Conservation (phyloP, 2,113 vertebrate species). For the Trichechus manatus region DNA sequence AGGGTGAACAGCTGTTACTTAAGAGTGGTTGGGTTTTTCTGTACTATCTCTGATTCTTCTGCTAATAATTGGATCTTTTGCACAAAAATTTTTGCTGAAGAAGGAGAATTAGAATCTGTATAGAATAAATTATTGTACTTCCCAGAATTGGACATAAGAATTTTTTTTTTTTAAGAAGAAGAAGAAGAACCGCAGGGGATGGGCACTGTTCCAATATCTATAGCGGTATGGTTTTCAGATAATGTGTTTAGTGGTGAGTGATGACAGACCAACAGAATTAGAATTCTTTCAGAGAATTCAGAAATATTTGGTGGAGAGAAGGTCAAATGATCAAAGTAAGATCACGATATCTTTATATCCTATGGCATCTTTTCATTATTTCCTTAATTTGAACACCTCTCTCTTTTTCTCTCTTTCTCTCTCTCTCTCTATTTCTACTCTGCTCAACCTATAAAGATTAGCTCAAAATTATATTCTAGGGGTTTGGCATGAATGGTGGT, state of each 20-base stretch:
- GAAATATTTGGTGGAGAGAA: constrained; percentile 42
- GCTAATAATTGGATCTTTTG: not conserved
- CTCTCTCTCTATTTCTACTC: not conserved
- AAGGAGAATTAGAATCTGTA: not conserved
- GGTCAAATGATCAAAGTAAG: constrained; percentile 14
- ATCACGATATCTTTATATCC: not conserved
- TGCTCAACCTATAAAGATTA: not conserved
- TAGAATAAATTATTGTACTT: constrained; percentile 8
- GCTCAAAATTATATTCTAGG: not conserved
- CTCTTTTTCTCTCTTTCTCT: no score
- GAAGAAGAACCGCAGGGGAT: not conserved
- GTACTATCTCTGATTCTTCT: not conserved
- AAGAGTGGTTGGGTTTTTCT: not conserved
- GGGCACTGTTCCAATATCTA: not conserved
- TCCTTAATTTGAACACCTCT: not conserved
- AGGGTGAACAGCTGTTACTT: not conserved
- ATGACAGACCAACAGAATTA: not conserved
- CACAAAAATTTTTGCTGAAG: not conserved
- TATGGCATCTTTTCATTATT: not conserved
- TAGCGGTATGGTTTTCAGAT: not conserved
- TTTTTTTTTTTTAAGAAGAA: not conserved
- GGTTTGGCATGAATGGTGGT: not conserved
- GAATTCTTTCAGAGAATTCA: constrained; percentile 35
- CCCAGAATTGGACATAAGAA: not conserved
- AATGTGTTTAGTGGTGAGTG: not conserved